phyloP scores from a whole-genome alignment of 2,797 vertebrate species.

The Falco novaeseelandiae region DNA sequence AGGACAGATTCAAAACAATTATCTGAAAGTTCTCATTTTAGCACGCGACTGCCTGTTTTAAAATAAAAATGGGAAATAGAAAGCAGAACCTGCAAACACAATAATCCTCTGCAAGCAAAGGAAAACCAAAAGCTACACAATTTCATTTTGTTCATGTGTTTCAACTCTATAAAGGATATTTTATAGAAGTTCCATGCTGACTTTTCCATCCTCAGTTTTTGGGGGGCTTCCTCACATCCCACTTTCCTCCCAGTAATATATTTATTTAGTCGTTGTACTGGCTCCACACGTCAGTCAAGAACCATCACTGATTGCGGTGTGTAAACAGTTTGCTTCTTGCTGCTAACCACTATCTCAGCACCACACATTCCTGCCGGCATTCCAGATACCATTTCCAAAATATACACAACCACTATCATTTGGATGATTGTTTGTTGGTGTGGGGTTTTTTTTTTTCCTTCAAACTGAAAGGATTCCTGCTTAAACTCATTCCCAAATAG shows the following conservation, averaged over 20 bases:
- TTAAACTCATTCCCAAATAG: not conserved
- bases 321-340: not conserved
- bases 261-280: not conserved
- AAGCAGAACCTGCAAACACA: constrained; percentile 50
- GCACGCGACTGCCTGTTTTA: not conserved
- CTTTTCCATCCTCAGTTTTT: not conserved
- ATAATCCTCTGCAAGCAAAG: not conserved
- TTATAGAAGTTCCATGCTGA: not conserved
- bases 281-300: not conserved
- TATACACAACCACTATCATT: rapidly evolving
- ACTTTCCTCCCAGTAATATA: not conserved
- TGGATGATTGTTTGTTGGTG: not conserved
- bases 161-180: not conserved
- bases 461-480: not conserved
- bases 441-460: not conserved
- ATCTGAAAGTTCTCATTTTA: not conserved
- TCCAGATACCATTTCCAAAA: not conserved
- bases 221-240: not conserved
- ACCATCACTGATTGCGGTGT: not conserved
- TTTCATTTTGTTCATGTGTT: rapidly evolving
- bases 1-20: not conserved
- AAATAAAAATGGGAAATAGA: constrained; percentile 54
- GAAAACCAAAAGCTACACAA: not conserved
- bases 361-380: not conserved
- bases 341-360: not conserved